These are phyloP conservation scores for Rhynchonycteris naso DNA, from an alignment of 2,797 vertebrate genomes.

Conservation along the genomic window DNA sequence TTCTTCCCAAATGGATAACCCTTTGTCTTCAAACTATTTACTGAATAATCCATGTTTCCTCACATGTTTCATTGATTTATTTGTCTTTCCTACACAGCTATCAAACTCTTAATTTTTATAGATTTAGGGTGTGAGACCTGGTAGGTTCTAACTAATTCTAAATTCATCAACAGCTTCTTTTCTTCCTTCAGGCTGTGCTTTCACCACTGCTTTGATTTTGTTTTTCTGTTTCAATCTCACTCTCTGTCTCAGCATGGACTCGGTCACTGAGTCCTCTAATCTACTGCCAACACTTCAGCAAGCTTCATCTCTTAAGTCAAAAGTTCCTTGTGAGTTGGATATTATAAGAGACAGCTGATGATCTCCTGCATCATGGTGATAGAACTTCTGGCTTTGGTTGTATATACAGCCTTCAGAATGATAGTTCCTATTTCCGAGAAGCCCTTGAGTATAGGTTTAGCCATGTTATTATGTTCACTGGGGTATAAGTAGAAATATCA, in stretches of 20 bases:
- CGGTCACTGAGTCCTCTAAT: not conserved
- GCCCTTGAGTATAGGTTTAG: not conserved
- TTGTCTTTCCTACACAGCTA: not conserved
- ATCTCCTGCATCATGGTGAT: not conserved
- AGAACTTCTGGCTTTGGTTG: not conserved
- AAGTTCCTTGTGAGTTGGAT: conserved; percentile 18
- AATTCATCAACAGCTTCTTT: not conserved
- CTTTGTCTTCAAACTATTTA: not conserved
- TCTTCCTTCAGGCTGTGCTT: not conserved
- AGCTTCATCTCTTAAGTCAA: not conserved
- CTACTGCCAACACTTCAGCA: not conserved
- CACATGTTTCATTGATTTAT: not conserved
- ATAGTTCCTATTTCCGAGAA: not conserved
- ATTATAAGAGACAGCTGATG: not conserved
- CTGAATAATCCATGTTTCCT: not conserved
- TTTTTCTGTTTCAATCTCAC: not conserved
- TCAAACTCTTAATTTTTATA: not conserved
- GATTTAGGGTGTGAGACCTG: not conserved
- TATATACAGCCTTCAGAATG: not conserved
- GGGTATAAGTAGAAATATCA: not conserved
- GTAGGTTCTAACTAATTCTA: not conserved
- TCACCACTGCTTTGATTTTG: not conserved
- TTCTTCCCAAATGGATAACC: not conserved
- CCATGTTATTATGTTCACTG: not conserved
- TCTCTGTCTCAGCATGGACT: not conserved